These are phyloP conservation scores for Pipistrellus nathusii DNA, from an alignment of 2,797 vertebrate species.

Conservation along the genomic window DNA sequence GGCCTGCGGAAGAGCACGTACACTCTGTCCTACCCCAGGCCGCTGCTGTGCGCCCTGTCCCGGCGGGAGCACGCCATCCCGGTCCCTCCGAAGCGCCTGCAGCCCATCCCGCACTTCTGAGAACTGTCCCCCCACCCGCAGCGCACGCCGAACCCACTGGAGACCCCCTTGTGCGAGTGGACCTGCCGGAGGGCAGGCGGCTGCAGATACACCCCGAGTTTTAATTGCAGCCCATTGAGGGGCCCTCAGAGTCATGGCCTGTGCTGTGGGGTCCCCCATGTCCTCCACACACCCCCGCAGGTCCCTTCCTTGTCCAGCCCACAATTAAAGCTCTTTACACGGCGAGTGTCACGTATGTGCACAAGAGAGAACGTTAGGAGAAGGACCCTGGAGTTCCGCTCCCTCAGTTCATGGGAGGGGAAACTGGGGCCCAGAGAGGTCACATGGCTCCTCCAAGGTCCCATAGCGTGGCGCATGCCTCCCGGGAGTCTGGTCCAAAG, in stretches of 20 bases:
- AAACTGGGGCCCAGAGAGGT: not conserved
- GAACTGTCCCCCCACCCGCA: fast-evolving
- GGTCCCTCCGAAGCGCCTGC: constrained; percentile 38
- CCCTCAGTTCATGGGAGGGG: not conserved
- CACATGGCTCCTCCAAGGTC: not conserved
- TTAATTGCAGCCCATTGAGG: fast-evolving
- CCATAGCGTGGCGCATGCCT: not conserved
- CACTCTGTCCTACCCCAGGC: constrained; percentile 85
- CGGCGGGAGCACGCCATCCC: constrained; percentile 19
- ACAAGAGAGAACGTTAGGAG: not conserved
- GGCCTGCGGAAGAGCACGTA: constrained; percentile 84
- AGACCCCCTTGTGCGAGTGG: fast-evolving
- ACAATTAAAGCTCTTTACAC: constrained; percentile 56
- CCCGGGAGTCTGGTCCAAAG: not conserved
- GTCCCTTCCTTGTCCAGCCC: not conserved
- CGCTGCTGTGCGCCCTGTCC: constrained; percentile 80
- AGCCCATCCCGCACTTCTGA: constrained; percentile 62
- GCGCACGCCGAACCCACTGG: not conserved
- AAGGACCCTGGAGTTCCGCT: not conserved
- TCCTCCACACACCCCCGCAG: not conserved
- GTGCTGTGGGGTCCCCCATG: not conserved
- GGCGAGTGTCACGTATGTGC: fast-evolving
- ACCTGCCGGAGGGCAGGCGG: not conserved
- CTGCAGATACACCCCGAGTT: not conserved
- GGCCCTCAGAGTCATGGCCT: not conserved